Conservation (phyloP, 2,797 vertebrate species). For the Chelonia mydas region DNA sequence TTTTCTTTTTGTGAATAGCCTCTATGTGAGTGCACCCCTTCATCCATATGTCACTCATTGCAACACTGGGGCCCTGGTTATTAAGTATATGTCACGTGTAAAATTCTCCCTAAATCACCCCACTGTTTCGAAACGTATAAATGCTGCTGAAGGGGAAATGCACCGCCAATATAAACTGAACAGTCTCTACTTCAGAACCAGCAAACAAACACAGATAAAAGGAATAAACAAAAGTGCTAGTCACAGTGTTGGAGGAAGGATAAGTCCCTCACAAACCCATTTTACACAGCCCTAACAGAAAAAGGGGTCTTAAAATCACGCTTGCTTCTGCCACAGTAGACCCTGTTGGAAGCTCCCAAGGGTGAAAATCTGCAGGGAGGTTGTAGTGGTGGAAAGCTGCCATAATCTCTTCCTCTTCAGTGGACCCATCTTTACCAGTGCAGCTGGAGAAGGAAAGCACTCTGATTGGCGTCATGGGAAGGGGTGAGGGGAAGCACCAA, state of each 20-base stretch:
- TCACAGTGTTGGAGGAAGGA: neutral
- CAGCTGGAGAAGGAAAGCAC: neutral
- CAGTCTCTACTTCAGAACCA: neutral
- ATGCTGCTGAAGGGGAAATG: neutral
- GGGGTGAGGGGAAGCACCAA: neutral
- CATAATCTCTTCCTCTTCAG: neutral
- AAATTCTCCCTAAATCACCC: conserved; percentile 37
- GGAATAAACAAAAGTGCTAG: neutral
- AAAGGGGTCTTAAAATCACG: neutral
- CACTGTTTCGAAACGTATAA: conserved; percentile 4
- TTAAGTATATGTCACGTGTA: neutral
- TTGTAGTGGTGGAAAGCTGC: neutral
- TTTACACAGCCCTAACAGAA: neutral
- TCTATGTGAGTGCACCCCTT: neutral
- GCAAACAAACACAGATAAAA: neutral
- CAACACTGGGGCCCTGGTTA: neutral
- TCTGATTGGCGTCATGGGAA: neutral
- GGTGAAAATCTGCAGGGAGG: neutral
- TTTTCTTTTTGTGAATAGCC: too few relatives aligned
- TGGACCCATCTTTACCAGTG: neutral
- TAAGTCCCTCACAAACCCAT: neutral
- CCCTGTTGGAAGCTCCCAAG: neutral
- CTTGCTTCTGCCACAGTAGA: neutral
- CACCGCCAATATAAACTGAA: neutral
- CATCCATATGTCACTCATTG: neutral